phyloP scores from a whole-genome alignment of 2,888 invertebrate species.

The Thysanoteuthis rhombus region DNA sequence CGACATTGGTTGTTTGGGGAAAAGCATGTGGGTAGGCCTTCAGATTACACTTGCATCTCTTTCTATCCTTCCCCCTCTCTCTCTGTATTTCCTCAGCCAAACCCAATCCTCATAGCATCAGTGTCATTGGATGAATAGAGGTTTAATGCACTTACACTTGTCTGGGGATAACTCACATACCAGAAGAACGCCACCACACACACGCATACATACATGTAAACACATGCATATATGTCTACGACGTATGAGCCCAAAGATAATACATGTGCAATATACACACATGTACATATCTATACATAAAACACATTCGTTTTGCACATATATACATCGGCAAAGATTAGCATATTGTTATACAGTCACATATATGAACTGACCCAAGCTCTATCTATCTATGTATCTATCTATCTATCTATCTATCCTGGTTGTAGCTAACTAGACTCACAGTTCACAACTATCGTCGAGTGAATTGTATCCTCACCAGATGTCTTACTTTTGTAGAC shows the following conservation, averaged over 20 bases:
- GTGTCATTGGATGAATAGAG: background rate
- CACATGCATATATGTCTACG: background rate
- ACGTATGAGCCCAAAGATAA: no score
- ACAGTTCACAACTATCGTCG: no score
- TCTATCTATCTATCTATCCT: no score
- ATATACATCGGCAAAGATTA: no score
- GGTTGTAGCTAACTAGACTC: no score
- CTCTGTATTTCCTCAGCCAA: background rate
- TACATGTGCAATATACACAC: background rate
- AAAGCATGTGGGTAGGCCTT: background rate
- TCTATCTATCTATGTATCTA: no score
- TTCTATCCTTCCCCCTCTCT: background rate
- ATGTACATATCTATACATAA: background rate
- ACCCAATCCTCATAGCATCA: background rate
- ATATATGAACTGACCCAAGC: no score
- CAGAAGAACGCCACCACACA: background rate
- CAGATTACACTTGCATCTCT: background rate
- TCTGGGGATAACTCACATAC: background rate
- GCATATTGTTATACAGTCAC: no score
- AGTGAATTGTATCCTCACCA: no score
- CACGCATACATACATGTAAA: background rate
- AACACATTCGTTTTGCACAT: no score
- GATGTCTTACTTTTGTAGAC: no score
- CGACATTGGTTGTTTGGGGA: background rate
- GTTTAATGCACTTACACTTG: background rate